Base-by-base conservation (phyloP, 2,888 invertebrate genomes). In the Isoperla grammatica region DNA sequence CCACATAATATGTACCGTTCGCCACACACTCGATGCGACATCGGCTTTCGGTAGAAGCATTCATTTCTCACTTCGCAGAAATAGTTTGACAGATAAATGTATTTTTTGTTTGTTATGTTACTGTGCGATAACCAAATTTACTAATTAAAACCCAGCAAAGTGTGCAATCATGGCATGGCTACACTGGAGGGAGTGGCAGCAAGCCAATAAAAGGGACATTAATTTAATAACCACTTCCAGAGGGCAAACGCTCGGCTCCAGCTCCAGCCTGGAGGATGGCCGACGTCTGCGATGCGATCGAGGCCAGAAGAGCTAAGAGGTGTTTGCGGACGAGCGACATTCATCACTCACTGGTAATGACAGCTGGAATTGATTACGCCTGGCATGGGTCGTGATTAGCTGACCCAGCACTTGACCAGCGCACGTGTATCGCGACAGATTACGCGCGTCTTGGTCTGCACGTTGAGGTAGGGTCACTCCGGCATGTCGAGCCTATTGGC, bases 201-300 rank as follows among this genome's bases (percentile, higher is more conserved):
- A 15, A 15, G 45, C 45, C 45, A 45, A 45, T 45, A 45, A 45
- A 45, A 15, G 45, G 45, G 17, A 45, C 45, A 45, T 45, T 45
- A 45, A 45, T 45, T 17, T 45, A n/a, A 45, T 15, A 45, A 45
- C 45, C 15, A 45, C n/a, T 45, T 45, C 17, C 29, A 8, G 29
- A 29, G 29, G 29, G 29, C 29, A 29, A 29, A 8, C 4, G 4
- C 29, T 29, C 29, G 29, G 29, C 8, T 4, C 6, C 40, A 19
- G 9, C 42, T 6, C 42, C n/a, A 29, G 29, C 4, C 29, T 29
- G 15, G 19, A 13, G 45, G 19, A 40, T 12, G 6, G 11, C 42
- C 42, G 42, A 12, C 42, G 15, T 40, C 11, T 4, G 42, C 42
- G 8, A 37, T 37, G 42, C 13, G 45, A 17, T 45, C 6, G 17